These are phyloP conservation scores for Anableps anableps DNA, from an alignment of 2,797 vertebrate species.

Conservation along the genomic window DNA sequence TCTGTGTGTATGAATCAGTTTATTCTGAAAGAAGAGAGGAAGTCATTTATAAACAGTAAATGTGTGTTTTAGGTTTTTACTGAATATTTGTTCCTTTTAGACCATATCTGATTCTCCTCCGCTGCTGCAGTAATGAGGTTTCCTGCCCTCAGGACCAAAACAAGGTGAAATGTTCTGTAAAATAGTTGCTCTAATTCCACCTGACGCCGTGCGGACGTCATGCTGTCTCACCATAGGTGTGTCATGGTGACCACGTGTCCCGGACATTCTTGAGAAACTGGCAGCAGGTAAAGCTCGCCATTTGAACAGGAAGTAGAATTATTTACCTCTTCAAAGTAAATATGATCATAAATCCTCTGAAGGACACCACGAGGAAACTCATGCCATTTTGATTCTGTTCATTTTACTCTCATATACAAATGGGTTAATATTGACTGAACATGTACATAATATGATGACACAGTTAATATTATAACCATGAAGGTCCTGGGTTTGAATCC, in stretches of 20 bases:
- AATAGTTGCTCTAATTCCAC: neutral
- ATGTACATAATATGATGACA: neutral
- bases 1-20: too few species aligned
- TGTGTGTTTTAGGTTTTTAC: too few species aligned
- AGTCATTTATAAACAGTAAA: too few species aligned
- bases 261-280: neutral
- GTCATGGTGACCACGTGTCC: neutral
- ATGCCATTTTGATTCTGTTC: neutral
- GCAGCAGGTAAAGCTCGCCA: neutral
- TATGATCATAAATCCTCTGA: neutral
- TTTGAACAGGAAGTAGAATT: neutral
- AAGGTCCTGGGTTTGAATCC: neutral
- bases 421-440: neutral
- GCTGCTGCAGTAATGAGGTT: too few species aligned
- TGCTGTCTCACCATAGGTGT: neutral
- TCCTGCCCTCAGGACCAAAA: too few species aligned
- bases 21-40: too few species aligned
- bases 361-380: neutral
- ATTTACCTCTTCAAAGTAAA: neutral
- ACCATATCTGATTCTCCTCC: too few species aligned
- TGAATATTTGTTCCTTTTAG: too few species aligned
- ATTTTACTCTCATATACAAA: too few species aligned
- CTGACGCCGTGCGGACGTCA: neutral
- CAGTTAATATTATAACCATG: neutral
- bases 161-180: neutral